phyloP scores from a whole-genome alignment of 2,888 invertebrate genomes.

The Ormyrus thymus region DNA sequence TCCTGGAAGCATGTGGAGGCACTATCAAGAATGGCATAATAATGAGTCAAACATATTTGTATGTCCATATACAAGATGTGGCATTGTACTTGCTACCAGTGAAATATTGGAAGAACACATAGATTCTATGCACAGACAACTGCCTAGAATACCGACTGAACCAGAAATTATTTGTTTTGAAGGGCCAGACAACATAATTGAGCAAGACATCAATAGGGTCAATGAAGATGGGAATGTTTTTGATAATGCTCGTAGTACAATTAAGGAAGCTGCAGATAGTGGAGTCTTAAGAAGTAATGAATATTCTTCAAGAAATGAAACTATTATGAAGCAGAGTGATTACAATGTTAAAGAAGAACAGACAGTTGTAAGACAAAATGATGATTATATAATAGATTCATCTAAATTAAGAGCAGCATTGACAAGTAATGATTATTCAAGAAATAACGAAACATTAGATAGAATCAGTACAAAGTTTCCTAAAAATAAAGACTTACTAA shows the following conservation, averaged over 20 bases:
- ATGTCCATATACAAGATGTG: slow-evolving; percentile 72
- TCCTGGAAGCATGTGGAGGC: slow-evolving; percentile 74
- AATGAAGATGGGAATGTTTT: slow-evolving; percentile 60
- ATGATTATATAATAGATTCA: slow-evolving; percentile 55
- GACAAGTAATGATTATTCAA: slow-evolving; percentile 57
- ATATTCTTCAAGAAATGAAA: slow-evolving; percentile 59
- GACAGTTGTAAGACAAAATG: slow-evolving; percentile 57
- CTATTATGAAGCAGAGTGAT: slow-evolving; percentile 56
- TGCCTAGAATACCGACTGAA: slow-evolving; percentile 69
- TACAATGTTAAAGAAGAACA: slow-evolving; percentile 58
- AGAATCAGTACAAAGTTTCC: slow-evolving; percentile 63
- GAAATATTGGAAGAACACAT: slow-evolving; percentile 72
- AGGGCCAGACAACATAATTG: slow-evolving; percentile 67
- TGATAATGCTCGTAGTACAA: slow-evolving; percentile 57
- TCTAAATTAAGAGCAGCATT: slow-evolving; percentile 58
- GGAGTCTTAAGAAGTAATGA: slow-evolving; percentile 57
- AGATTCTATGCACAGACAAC: slow-evolving; percentile 70
- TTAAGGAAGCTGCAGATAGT: slow-evolving; percentile 51
- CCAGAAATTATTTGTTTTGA: slow-evolving; percentile 73
- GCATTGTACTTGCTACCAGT: slow-evolving; percentile 68
- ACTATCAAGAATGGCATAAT: slow-evolving; percentile 73
- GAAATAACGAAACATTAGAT: slow-evolving; percentile 58
- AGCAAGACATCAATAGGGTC: slow-evolving; percentile 63
- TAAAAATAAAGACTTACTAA: slow-evolving; percentile 65
- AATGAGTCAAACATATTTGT: slow-evolving; percentile 70